phyloP scores from a whole-genome alignment of 1,140 invertebrate genomes.

The Monochamus saltuarius region DNA sequence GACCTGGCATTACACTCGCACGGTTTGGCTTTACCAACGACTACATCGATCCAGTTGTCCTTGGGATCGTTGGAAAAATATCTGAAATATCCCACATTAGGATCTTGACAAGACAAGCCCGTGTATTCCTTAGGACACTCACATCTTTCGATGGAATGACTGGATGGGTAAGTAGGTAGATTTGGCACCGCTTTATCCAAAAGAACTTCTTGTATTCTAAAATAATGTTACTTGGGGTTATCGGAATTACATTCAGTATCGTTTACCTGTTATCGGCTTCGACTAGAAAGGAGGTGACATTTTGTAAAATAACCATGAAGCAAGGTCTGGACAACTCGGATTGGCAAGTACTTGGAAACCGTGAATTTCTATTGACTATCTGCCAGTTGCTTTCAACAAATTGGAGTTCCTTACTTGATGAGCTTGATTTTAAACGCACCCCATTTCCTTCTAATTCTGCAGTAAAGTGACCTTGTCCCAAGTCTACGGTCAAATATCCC shows the following conservation, averaged over 20 bases:
- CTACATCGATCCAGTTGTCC: constrained; percentile 58
- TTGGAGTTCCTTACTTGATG: constrained; percentile 50
- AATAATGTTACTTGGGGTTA: not conserved
- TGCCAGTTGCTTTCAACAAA: constrained; percentile 58
- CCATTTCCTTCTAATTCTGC: constrained; percentile 36
- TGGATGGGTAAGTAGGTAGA: constrained; percentile 61
- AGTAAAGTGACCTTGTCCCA: constrained; percentile 22
- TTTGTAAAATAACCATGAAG: constrained; percentile 88
- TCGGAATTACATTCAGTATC: no score
- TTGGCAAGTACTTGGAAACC: constrained; percentile 26
- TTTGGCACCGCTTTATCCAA: constrained; percentile 61
- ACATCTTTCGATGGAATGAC: constrained; percentile 85
- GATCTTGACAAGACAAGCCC: constrained; percentile 83
- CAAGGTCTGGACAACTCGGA: constrained; percentile 66
- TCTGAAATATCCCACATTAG: constrained; percentile 82
- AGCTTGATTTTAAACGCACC: constrained; percentile 27
- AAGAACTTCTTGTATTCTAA: constrained; percentile 33
- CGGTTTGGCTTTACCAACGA: constrained; percentile 77
- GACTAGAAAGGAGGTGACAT: constrained; percentile 71
- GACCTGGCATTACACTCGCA: constrained; percentile 85
- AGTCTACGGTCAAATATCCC: constrained; percentile 68
- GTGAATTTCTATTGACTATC: constrained; percentile 18
- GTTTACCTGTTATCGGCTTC: constrained; percentile 19
- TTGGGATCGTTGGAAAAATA: constrained; percentile 36
- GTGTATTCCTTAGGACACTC: constrained; percentile 78